These are phyloP conservation scores for Melipona quadrifasciata DNA, from an alignment of 1,140 invertebrate genomes.

Conservation along the genomic window DNA sequence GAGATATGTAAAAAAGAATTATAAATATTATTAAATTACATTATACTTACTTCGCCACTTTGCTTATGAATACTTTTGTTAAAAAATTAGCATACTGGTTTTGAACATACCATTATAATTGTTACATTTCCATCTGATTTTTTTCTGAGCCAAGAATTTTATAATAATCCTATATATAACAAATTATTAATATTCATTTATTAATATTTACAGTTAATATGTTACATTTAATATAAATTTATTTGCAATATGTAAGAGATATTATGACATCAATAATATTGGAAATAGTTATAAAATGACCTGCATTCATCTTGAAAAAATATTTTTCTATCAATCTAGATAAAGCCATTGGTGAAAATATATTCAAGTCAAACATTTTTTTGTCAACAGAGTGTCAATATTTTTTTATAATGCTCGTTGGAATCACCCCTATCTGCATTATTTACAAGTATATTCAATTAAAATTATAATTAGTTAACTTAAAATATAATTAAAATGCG, in stretches of 20 bases:
- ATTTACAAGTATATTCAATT: slow-evolving; percentile 91
- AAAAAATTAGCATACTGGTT: slow-evolving; percentile 89
- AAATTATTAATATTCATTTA: background rate
- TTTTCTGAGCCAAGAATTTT: slow-evolving; percentile 85
- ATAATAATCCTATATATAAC: slow-evolving; percentile 86
- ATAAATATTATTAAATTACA: background rate
- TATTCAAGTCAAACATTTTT: slow-evolving; percentile 91
- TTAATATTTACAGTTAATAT: background rate
- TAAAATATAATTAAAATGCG: background rate
- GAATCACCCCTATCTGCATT: slow-evolving; percentile 88
- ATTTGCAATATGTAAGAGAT: slow-evolving; percentile 88
- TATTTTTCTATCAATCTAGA: slow-evolving; percentile 86
- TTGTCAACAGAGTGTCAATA: slow-evolving; percentile 90
- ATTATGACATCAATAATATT: slow-evolving; percentile 88
- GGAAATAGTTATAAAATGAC: slow-evolving; percentile 89
- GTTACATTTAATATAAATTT: slow-evolving; percentile 92
- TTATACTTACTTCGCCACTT: slow-evolving; percentile 82
- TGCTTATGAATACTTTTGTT: slow-evolving; percentile 87
- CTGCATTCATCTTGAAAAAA: slow-evolving; percentile 84
- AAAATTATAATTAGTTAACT: slow-evolving; percentile 52
- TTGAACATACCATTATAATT: slow-evolving; percentile 90
- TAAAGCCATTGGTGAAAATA: slow-evolving; percentile 89
- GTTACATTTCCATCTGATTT: slow-evolving; percentile 82
- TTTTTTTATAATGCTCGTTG: slow-evolving; percentile 90
- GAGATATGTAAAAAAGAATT: background rate